These are phyloP conservation scores for Anabas testudineus DNA, from an alignment of 2,797 vertebrate genomes.

Conservation along the genomic window DNA sequence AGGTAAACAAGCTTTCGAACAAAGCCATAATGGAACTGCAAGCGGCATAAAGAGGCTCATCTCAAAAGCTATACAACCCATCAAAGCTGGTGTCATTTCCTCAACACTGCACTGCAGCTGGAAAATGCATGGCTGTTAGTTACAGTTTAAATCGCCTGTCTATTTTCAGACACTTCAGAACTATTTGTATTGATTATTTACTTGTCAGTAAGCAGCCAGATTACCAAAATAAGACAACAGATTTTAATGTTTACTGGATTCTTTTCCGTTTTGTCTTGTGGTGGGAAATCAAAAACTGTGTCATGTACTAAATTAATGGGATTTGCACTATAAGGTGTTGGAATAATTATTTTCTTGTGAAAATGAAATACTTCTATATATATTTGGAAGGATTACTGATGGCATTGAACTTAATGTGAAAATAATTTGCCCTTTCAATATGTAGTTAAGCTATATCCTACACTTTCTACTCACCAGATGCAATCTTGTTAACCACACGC, in stretches of 20 bases:
- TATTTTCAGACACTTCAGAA: constrained; percentile 86
- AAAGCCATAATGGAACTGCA: constrained; percentile 90
- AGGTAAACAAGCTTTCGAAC: constrained; percentile 92
- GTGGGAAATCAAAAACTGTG: constrained; percentile 78
- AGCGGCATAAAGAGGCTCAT: constrained; percentile 89
- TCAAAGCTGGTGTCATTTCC: constrained; percentile 88
- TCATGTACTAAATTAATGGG: constrained; percentile 84
- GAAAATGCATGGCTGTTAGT: constrained; percentile 82
- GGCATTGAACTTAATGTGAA: constrained; percentile 78
- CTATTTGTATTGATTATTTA: constrained; percentile 86
- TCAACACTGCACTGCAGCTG: constrained; percentile 84
- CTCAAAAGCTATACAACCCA: constrained; percentile 88
- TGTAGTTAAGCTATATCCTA: constrained; percentile 66
- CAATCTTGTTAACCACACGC: constrained; percentile 80
- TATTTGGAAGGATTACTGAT: constrained; percentile 82
- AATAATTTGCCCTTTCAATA: constrained; percentile 77
- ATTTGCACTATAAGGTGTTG: constrained; percentile 82
- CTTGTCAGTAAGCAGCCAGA: constrained; percentile 83
- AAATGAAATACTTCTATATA: constrained; percentile 82
- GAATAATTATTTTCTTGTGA: constrained; percentile 82
- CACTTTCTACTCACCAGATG: constrained; percentile 79
- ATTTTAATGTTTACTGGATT: constrained; percentile 79
- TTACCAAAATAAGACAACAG: constrained; percentile 84
- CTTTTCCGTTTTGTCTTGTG: constrained; percentile 74
- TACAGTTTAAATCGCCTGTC: constrained; percentile 83